Conservation (phyloP, 2,888 invertebrate species). For the Andrena haemorrhoa region DNA sequence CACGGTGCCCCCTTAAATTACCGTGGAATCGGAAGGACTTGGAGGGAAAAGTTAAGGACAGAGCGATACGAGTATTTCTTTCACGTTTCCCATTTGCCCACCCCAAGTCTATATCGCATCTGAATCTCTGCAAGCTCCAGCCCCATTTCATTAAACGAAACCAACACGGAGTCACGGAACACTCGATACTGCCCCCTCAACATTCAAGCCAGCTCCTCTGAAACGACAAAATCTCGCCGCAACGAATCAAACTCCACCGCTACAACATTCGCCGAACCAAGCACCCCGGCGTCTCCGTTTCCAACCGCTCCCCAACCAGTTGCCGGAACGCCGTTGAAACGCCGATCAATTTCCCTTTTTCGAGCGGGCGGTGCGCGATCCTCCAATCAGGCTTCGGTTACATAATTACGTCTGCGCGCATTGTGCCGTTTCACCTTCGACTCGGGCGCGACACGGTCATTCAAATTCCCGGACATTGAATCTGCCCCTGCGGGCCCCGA, state of each 20-base stretch:
- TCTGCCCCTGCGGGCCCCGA: conserved; percentile 2
- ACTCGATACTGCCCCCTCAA: too few species aligned
- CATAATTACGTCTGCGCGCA: background rate
- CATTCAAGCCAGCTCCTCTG: too few species aligned
- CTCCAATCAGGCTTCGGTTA: background rate
- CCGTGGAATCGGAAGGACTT: background rate
- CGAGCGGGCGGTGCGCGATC: background rate
- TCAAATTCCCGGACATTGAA: conserved; percentile 23
- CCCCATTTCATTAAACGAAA: too few species aligned
- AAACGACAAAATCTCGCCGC: too few species aligned
- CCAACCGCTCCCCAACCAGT: too few species aligned
- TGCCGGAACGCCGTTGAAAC: too few species aligned
- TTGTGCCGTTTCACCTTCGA: background rate
- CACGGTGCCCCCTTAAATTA: conserved; percentile 2
- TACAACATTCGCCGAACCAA: too few species aligned
- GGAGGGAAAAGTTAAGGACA: background rate
- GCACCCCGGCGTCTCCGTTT: too few species aligned
- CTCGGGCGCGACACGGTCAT: background rate
- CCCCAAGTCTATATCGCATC: too few species aligned
- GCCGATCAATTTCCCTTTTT: background rate
- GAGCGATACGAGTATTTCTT: background rate
- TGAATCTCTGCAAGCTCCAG: too few species aligned
- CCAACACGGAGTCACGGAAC: too few species aligned
- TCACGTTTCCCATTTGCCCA: background rate
- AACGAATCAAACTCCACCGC: too few species aligned